These are phyloP conservation scores for Neoitamus cyanurus DNA, from an alignment of 2,888 invertebrate genomes.

Conservation along the genomic window DNA sequence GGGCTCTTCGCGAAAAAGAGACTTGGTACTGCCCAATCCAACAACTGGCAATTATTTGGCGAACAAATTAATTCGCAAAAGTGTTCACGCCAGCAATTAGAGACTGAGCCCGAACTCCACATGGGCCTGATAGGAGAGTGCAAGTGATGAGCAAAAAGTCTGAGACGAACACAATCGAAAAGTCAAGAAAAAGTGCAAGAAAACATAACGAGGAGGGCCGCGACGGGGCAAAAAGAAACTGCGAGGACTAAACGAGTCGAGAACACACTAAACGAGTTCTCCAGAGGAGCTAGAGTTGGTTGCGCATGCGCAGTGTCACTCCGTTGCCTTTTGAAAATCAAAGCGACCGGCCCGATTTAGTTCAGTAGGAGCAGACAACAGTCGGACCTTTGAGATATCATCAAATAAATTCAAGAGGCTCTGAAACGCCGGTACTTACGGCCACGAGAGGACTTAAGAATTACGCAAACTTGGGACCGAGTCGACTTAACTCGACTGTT, in stretches of 20 bases:
- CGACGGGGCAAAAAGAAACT: background rate
- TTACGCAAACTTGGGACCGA: background rate
- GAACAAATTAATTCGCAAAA: background rate
- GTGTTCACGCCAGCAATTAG: conserved; percentile 8
- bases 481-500: background rate
- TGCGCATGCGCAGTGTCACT: conserved; percentile 28
- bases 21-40: background rate
- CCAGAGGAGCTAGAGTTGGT: background rate
- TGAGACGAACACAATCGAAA: conserved; percentile 5
- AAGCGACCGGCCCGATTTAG: conserved; percentile 6
- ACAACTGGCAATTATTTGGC: background rate
- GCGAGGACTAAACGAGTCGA: conserved; percentile 24
- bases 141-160: background rate
- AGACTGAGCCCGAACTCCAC: background rate
- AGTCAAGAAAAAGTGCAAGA: conserved; percentile 15
- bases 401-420: conserved; percentile 12
- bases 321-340: conserved; percentile 4
- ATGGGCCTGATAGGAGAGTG: background rate
- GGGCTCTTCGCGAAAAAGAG: background rate
- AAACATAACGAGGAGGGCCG: conserved; percentile 20
- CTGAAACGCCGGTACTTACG: conserved; percentile 13
- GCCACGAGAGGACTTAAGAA: background rate
- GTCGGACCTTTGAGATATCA: conserved; percentile 33
- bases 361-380: conserved; percentile 28
- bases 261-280: conserved; percentile 36